These are phyloP conservation scores for Dendrolimus punctatus DNA, from an alignment of 1,140 invertebrate species.

Conservation along the genomic window DNA sequence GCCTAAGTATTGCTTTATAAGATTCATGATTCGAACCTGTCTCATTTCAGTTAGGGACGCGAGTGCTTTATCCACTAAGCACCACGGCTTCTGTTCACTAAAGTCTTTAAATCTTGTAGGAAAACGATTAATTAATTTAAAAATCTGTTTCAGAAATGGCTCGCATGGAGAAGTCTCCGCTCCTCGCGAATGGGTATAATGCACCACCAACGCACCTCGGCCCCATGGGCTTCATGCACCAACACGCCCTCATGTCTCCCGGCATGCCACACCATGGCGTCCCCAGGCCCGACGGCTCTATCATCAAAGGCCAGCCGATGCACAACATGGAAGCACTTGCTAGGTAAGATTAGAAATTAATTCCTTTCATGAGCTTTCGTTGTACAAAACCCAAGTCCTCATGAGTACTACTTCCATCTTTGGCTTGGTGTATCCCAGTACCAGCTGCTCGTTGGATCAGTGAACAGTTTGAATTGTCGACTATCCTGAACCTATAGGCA, in stretches of 20 bases:
- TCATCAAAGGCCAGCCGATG: conserved; percentile 84
- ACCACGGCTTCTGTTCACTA: too few relatives aligned
- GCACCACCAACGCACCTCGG: conserved; percentile 91
- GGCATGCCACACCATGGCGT: conserved; percentile 89
- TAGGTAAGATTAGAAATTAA: conserved; percentile 73
- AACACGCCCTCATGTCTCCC: conserved; percentile 87
- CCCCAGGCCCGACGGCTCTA: conserved; percentile 79
- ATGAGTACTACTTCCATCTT: too few relatives aligned
- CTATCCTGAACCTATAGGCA: too few relatives aligned
- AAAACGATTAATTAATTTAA: background rate
- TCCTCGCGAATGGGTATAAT: conserved; percentile 95
- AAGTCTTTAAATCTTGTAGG: too few relatives aligned
- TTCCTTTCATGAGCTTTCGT: background rate
- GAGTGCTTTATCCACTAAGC: too few relatives aligned
- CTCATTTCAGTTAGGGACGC: too few relatives aligned
- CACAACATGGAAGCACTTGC: conserved; percentile 89
- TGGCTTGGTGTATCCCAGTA: too few relatives aligned
- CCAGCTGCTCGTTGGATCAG: too few relatives aligned
- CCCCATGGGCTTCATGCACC: conserved; percentile 93
- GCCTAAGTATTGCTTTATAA: too few relatives aligned
- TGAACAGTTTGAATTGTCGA: too few relatives aligned
- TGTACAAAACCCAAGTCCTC: background rate
- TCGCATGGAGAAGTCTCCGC: conserved; percentile 90
- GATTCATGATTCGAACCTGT: too few relatives aligned
- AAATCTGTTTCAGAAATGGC: conserved; percentile 80